Evolutionary conservation across 2,888 invertebrate species (phyloP).

Genomic region (Phrixothrix hirtus): DNA sequence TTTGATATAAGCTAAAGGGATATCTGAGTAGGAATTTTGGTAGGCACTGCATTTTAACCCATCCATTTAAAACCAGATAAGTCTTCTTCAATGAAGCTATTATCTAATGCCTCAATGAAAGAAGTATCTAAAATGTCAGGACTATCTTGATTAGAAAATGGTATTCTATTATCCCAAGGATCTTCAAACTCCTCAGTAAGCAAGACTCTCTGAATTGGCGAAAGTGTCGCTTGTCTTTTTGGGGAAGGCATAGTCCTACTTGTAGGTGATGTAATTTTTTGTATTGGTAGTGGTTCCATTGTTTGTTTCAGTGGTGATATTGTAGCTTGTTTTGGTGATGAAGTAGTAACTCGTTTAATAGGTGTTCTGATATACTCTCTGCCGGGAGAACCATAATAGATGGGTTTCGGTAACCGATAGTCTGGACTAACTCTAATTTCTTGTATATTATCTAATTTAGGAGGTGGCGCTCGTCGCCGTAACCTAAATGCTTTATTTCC

Average conservation of each 20-base stretch:
- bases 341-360: neutral
- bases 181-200: neutral
- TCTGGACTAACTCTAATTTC: neutral
- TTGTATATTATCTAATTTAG: neutral
- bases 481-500: conserved; percentile 1
- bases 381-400: conserved; percentile 15
- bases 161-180: conserved; percentile 3
- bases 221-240: too few relatives aligned
- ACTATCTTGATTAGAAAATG: conserved; percentile 15
- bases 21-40: too few relatives aligned
- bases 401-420: conserved; percentile 6
- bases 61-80: conserved; percentile 19
- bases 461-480: neutral
- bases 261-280: neutral
- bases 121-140: conserved; percentile 27
- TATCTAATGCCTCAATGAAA: conserved; percentile 27
- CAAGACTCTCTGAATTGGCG: neutral
- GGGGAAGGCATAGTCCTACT: neutral
- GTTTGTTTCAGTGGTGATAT: too few relatives aligned
- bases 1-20: too few relatives aligned
- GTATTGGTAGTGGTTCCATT: neutral
- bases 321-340: too few relatives aligned
- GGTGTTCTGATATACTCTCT: conserved; percentile 16
- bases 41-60: too few relatives aligned
- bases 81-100: conserved; percentile 14